Conservation (phyloP, 2,888 invertebrate genomes). For the Xylota sylvarum region DNA sequence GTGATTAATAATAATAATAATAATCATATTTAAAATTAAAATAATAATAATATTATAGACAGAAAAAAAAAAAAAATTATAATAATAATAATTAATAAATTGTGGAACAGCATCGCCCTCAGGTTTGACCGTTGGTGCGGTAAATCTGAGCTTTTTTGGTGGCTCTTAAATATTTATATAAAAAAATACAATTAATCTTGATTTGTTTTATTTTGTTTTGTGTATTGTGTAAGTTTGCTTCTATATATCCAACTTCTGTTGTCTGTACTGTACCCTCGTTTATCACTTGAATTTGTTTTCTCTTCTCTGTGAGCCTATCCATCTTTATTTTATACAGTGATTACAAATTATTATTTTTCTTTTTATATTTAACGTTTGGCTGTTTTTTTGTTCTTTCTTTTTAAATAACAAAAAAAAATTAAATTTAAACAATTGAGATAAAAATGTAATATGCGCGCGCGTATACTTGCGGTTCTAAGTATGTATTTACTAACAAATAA, state of each 20-base stretch:
- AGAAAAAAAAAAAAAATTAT: slow-evolving; percentile 50
- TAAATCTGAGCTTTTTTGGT: slow-evolving; percentile 75
- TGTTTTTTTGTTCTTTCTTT: slow-evolving; percentile 22
- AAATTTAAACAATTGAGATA: slow-evolving; percentile 41
- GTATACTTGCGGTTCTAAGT: slow-evolving; percentile 58
- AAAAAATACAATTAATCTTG: slow-evolving; percentile 69
- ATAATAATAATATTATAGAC: slow-evolving; percentile 72
- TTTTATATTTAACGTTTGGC: slow-evolving; percentile 40
- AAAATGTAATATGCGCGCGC: slow-evolving; percentile 35
- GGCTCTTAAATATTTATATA: slow-evolving; percentile 74
- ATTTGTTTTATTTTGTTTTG: slow-evolving; percentile 38
- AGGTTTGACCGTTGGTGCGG: slow-evolving; percentile 71
- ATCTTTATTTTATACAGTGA: slow-evolving; percentile 27
- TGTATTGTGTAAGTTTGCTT: slow-evolving; percentile 19
- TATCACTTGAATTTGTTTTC: slow-evolving; percentile 56
- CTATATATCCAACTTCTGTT: slow-evolving; percentile 20
- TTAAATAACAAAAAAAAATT: slow-evolving; percentile 49
- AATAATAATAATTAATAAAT: slow-evolving; percentile 66
- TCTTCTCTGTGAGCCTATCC: slow-evolving; percentile 16
- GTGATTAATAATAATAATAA: slow-evolving; percentile 74
- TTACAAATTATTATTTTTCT: slow-evolving; percentile 31
- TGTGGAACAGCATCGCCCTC: slow-evolving; percentile 76
- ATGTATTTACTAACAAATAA: slow-evolving; percentile 66
- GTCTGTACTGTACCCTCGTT: slow-evolving; percentile 37
- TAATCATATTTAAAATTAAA: slow-evolving; percentile 72